Evolutionary conservation across 2,888 invertebrate genomes (phyloP).

Genomic region (Lutraria lutraria): DNA sequence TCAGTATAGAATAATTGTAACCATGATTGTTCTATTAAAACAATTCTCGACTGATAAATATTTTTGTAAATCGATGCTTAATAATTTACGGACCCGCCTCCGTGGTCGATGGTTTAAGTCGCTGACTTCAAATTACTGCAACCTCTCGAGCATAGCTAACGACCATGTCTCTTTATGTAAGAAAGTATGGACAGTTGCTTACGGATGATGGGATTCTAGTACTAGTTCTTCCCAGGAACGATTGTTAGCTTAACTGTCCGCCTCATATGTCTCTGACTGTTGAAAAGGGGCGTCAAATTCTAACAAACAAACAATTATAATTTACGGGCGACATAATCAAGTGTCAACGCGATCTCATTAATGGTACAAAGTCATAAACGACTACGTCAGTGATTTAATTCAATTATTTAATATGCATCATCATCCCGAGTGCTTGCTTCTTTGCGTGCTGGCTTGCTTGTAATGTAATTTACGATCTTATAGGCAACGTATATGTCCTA

Average conservation of each 20-base stretch:
- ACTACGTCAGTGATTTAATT: neutral
- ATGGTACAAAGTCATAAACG: neutral
- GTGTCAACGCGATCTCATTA: neutral
- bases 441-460: neutral
- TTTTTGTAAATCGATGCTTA: neutral
- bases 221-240: too few relatives aligned
- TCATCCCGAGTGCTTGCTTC: neutral
- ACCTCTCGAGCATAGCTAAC: too few relatives aligned
- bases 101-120: too few relatives aligned
- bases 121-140: too few relatives aligned
- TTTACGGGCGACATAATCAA: constrained; percentile 9
- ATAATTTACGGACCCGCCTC: constrained; percentile 10
- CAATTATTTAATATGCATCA: neutral
- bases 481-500: neutral
- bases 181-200: too few relatives aligned
- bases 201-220: too few relatives aligned
- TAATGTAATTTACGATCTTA: neutral
- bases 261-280: too few relatives aligned
- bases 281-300: too few relatives aligned
- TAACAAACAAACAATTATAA: too few relatives aligned
- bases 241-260: too few relatives aligned
- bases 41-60: neutral
- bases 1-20: neutral
- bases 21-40: neutral
- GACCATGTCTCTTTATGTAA: too few relatives aligned